phyloP scores from a whole-genome alignment of 2,888 invertebrate genomes.

The Tuta absoluta region DNA sequence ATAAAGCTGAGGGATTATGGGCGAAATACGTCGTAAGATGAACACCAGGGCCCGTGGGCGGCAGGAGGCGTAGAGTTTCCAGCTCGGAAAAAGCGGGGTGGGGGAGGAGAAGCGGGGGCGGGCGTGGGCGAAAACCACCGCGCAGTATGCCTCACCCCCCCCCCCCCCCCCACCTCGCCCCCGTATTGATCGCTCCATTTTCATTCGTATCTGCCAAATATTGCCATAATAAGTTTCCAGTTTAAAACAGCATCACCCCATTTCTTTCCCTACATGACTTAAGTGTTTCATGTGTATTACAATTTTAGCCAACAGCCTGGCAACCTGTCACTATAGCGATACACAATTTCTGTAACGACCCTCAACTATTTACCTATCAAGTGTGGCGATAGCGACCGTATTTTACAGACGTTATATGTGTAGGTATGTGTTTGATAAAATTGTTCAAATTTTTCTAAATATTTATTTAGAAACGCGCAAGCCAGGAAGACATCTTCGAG shows the following conservation, averaged over 20 bases:
- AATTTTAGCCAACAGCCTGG: too few species aligned
- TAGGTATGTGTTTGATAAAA: too few species aligned
- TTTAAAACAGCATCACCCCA: neutral
- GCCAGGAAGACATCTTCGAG: too few species aligned
- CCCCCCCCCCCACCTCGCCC: slow-evolving; percentile 54
- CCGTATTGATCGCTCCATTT: slow-evolving; percentile 74
- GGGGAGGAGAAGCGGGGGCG: slow-evolving; percentile 46
- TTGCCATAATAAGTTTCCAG: slow-evolving; percentile 53
- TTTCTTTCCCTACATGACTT: neutral
- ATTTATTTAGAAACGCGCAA: too few species aligned
- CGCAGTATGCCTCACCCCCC: slow-evolving; percentile 54
- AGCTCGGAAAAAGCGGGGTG: slow-evolving; percentile 42
- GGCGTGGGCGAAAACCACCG: slow-evolving; percentile 60
- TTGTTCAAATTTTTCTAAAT: too few species aligned
- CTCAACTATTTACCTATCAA: too few species aligned
- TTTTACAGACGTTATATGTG: too few species aligned
- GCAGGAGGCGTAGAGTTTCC: slow-evolving; percentile 54
- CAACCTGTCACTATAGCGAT: too few species aligned
- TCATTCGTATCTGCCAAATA: slow-evolving; percentile 63
- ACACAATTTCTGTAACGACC: too few species aligned
- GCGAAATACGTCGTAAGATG: slow-evolving; percentile 37
- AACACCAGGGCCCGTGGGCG: slow-evolving; percentile 58
- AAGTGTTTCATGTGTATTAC: too few species aligned
- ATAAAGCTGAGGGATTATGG: neutral
- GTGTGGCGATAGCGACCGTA: too few species aligned